phyloP scores from a whole-genome alignment of 64 coral and sea anemone species.

The Stichodactyla helianthus region DNA sequence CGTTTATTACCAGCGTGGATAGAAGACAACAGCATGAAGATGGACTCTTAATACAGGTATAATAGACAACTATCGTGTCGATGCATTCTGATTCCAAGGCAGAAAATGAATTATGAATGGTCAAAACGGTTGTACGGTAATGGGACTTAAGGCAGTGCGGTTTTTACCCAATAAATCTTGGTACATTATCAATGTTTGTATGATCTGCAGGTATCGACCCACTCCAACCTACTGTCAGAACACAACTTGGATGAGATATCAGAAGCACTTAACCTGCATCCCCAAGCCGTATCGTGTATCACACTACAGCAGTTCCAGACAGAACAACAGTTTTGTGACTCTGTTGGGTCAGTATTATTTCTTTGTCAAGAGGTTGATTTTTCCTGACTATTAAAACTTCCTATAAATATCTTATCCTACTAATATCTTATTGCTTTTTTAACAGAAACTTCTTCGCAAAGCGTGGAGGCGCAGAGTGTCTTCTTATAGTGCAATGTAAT shows the following conservation, averaged over 20 bases:
- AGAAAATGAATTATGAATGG: too few relatives aligned
- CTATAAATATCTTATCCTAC: background rate
- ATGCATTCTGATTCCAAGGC: too few relatives aligned
- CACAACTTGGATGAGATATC: conserved; percentile 32
- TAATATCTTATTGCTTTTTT: background rate
- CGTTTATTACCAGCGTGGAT: conserved; percentile 16
- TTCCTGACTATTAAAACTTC: background rate
- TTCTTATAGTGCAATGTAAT: conserved; percentile 61
- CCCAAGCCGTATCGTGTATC: conserved; percentile 4
- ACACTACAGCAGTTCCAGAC: conserved; percentile 60
- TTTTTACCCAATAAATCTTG: background rate
- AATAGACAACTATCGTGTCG: too few relatives aligned
- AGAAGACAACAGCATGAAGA: background rate
- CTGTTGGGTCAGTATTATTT: conserved; percentile 29
- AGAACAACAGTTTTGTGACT: conserved; percentile 50
- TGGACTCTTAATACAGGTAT: background rate
- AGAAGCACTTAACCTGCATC: background rate
- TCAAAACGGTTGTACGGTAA: too few relatives aligned
- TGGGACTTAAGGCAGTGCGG: too few relatives aligned
- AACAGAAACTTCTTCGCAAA: conserved; percentile 47
- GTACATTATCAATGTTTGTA: background rate
- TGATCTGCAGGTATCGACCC: conserved; percentile 40
- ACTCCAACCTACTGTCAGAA: conserved; percentile 44
- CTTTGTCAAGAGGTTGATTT: background rate
- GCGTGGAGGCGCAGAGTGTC: conserved; percentile 40